phyloP scores from a whole-genome alignment of 2,797 vertebrate species.

The Morus bassanus region DNA sequence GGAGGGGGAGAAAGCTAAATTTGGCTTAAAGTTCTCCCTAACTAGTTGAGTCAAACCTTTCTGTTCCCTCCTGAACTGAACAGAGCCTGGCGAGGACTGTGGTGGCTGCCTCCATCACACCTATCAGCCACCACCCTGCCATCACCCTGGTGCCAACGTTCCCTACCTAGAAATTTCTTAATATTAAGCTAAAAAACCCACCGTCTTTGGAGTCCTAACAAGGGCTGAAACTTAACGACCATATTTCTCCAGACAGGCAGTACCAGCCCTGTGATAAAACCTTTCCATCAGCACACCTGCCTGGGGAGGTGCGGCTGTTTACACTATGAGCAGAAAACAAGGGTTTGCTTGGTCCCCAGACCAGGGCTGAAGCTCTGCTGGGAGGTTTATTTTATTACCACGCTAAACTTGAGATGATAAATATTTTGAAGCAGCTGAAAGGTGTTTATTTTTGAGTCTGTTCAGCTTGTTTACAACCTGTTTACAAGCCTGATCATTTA shows the following conservation, averaged over 20 bases:
- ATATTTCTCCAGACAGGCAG: accelerated
- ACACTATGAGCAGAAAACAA: neutral
- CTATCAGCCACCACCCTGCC: neutral
- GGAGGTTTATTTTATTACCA: neutral
- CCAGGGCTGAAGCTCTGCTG: neutral
- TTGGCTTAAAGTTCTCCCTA: neutral
- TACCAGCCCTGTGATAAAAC: neutral
- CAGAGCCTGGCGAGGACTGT: accelerated
- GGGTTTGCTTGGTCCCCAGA: neutral
- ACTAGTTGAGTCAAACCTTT: neutral
- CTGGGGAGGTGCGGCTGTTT: neutral
- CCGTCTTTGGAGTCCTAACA: neutral
- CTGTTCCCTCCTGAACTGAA: accelerated
- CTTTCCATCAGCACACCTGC: neutral
- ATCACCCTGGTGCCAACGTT: accelerated
- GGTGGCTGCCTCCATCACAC: accelerated
- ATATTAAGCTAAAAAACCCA: neutral
- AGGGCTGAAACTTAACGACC: neutral
- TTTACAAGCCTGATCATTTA: neutral
- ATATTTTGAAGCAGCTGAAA: neutral
- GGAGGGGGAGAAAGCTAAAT: neutral
- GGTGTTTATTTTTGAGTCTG: neutral
- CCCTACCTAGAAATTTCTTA: neutral
- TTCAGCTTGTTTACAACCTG: neutral
- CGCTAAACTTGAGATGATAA: neutral